Conservation (phyloP, 2,797 vertebrate species). For the Brachyrhaphis roseni region DNA sequence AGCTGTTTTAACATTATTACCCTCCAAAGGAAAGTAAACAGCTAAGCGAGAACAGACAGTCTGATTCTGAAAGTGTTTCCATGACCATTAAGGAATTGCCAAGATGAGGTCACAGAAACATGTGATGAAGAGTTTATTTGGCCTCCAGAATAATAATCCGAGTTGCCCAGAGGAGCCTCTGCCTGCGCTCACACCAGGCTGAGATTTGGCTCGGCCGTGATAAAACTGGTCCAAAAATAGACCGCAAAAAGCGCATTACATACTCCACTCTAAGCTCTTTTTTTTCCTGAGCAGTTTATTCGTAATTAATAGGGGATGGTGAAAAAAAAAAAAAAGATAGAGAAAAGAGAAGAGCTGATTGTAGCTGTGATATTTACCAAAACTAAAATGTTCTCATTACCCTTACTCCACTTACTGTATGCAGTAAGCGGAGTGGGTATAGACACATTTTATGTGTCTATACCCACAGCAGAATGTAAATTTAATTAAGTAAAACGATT, state of each 20-base stretch:
- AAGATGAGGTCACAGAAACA: not conserved
- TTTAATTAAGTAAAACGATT: conserved; percentile 26
- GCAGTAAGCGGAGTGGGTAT: too few species aligned
- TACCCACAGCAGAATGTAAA: conserved; percentile 16
- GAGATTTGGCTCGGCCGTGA: not conserved
- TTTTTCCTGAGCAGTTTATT: not conserved
- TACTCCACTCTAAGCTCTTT: not conserved
- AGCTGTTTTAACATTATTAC: not conserved
- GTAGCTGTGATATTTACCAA: not conserved
- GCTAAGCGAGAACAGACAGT: not conserved
- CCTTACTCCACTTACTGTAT: not conserved
- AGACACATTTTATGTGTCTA: too few species aligned
- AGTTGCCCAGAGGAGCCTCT: not conserved
- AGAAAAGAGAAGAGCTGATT: not conserved
- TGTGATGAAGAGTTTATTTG: not conserved
- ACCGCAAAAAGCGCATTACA: not conserved
- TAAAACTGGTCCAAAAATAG: not conserved
- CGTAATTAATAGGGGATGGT: not conserved
- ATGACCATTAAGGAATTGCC: not conserved
- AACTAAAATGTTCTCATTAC: not conserved
- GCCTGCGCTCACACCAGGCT: not conserved
- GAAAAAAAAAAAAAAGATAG: not conserved
- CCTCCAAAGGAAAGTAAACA: not conserved
- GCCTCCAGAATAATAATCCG: not conserved
- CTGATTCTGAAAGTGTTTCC: not conserved